phyloP scores from a whole-genome alignment of 2,888 invertebrate species.

The Cataglyphis rosenhaueri region DNA sequence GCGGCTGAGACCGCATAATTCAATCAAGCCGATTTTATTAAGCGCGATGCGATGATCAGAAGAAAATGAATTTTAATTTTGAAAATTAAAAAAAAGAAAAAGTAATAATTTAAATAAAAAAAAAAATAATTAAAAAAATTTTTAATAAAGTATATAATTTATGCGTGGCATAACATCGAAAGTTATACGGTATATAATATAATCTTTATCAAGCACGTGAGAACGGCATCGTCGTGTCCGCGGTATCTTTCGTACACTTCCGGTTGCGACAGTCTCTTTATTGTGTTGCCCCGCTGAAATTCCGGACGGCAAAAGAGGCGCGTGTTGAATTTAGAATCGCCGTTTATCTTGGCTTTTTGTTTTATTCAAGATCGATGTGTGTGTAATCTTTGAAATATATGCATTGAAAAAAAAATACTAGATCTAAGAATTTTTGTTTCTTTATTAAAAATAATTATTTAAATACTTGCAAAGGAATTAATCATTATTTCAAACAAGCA shows the following conservation, averaged over 20 bases:
- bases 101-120: neutral
- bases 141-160: neutral
- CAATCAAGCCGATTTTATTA: neutral
- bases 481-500: too few species aligned
- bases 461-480: too few species aligned
- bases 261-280: conserved; percentile 62
- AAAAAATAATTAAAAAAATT: neutral
- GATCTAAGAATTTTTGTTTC: too few species aligned
- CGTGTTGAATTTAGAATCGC: neutral
- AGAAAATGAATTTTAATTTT: neutral
- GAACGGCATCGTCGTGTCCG: conserved; percentile 29
- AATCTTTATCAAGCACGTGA: conserved; percentile 61
- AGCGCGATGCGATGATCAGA: neutral
- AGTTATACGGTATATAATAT: conserved; percentile 19
- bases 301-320: conserved; percentile 7
- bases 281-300: conserved; percentile 39
- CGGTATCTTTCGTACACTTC: conserved; percentile 65
- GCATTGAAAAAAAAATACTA: too few species aligned
- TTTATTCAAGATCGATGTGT: conserved; percentile 5
- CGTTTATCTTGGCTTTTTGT: conserved; percentile 8
- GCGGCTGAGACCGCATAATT: neutral
- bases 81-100: neutral
- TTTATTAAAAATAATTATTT: too few species aligned
- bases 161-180: neutral
- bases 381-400: neutral